Evolutionary conservation across 1,140 invertebrate species (phyloP), one percentile per base, ranked within the genome.

Genomic region (Aphaenogaster ashmeadi): DNA sequence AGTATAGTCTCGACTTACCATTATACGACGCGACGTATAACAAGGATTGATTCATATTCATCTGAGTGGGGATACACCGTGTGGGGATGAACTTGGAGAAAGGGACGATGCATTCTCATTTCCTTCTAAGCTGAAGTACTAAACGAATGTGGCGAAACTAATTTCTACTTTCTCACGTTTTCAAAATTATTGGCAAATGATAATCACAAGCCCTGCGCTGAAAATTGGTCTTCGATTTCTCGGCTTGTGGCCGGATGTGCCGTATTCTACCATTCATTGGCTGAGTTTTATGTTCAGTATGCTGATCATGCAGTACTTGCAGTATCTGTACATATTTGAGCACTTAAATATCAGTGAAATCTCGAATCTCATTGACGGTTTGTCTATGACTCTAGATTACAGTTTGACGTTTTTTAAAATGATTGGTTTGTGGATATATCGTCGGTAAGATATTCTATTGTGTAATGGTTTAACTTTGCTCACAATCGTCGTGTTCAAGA

Each of bases 281-380:
- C 2, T 67, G 0, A 33, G 44, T 18, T 69, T 21, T 15, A 21
- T 80, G 9, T n/a, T 8, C 7, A 58, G 38, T 8, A 47, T 67
- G 33, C 7, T 78, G 4, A 18, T 69, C 2, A 0, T 69, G 18
- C 64, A 56, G 5, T 79, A 79, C 3, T 86, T 80, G 44, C 75
- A 86, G 27, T 86, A 86, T 67, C 13, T 54, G n/a, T 80, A 86
- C 9, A 6, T 86, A 21, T 11, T 86, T 8, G 13, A 13, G 4
- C 84, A 86, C 3, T 56, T 80, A 1, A 66, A 18, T 0, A 27
- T 54, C 9, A 50, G 36, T 9, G 54, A 83, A 0, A 0, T 86
- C 1, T 44, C 50, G 8, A 54, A 86, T 56, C 84, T 80, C 3
- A 13, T 80, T 41, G 84, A 67, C 7, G 8, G 50, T 13, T 9